phyloP scores from a whole-genome alignment of 2,113 vertebrate species.

The Illadopsis cleaveri region DNA sequence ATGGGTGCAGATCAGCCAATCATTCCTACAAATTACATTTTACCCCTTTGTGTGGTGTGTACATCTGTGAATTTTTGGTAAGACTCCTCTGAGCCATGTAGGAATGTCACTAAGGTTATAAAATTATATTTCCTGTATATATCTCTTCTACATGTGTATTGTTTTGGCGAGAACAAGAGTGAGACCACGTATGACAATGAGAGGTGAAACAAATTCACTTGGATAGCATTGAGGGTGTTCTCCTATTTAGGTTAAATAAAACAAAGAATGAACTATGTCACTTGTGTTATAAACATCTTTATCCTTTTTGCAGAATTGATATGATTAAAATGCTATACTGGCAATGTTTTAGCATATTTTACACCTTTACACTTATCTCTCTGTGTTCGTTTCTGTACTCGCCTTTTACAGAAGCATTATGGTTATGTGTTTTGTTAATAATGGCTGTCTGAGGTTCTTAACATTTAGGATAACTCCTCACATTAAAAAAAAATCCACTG shows the following conservation, averaged over 20 bases:
- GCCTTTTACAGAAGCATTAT: not conserved
- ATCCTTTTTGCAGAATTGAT: not conserved
- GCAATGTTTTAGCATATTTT: not conserved
- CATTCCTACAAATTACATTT: conserved; percentile 47
- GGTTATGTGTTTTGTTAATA: not conserved
- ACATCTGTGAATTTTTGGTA: conserved; percentile 22
- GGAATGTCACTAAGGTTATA: not conserved
- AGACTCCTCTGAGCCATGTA: not conserved
- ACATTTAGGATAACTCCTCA: not conserved
- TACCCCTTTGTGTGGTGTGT: not conserved
- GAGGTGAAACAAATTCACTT: not conserved
- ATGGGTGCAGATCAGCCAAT: conserved; percentile 40
- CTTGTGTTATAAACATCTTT: not conserved
- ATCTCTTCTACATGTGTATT: not conserved
- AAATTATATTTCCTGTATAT: not conserved
- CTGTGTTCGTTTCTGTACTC: not conserved
- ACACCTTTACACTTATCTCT: not conserved
- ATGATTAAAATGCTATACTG: not conserved
- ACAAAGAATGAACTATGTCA: not conserved
- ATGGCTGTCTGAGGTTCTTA: not conserved
- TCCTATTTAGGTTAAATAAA: not conserved
- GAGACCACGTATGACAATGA: not conserved
- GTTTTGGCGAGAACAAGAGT: not conserved
- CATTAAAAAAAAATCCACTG: not conserved
- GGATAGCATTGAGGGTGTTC: not conserved